These are phyloP conservation scores for Pluvialis apricaria DNA, from an alignment of 2,113 vertebrate species.

Conservation along the genomic window DNA sequence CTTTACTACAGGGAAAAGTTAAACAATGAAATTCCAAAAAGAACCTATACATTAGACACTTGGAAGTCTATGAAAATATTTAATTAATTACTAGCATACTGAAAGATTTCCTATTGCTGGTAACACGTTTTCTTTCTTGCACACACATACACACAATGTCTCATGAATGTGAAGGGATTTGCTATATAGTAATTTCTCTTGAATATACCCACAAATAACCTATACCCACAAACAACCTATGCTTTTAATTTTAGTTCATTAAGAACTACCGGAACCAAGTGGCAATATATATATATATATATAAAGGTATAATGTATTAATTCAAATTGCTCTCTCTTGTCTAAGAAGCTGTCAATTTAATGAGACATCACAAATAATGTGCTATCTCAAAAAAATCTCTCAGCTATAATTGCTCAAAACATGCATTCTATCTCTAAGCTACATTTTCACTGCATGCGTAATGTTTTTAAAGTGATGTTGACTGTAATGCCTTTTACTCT, in stretches of 20 bases:
- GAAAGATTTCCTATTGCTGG: neutral
- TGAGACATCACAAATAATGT: constrained; percentile 2
- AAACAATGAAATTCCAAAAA: neutral
- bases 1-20: neutral
- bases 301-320: neutral
- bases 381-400: neutral
- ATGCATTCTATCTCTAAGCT: neutral
- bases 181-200: neutral
- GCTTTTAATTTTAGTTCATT: neutral
- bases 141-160: neutral
- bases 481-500: neutral
- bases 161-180: neutral
- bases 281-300: neutral
- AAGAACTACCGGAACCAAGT: neutral
- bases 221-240: neutral
- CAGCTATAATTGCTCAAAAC: neutral
- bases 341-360: neutral
- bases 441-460: neutral
- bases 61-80: neutral
- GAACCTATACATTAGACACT: neutral
- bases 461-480: neutral
- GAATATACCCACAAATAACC: neutral
- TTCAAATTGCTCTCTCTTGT: neutral
- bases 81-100: neutral
- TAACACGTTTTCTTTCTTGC: neutral